These are phyloP conservation scores for Neoscelio sp. DNA, from an alignment of 2,888 invertebrate genomes.

Conservation along the genomic window DNA sequence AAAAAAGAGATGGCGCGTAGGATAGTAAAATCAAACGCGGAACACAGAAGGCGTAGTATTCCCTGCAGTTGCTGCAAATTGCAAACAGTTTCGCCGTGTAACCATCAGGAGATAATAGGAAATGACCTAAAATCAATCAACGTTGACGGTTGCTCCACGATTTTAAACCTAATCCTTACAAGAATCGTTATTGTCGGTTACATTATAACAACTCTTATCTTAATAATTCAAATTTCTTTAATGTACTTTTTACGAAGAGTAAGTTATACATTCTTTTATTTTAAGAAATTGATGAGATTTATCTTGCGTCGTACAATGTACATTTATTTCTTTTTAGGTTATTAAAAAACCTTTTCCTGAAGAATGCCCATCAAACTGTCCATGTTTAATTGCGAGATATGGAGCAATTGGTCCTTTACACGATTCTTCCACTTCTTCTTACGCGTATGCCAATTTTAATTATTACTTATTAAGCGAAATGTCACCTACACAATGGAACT, in stretches of 20 bases:
- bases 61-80: constrained; percentile 79
- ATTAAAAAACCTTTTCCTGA: constrained; percentile 42
- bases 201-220: constrained; percentile 74
- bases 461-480: no score
- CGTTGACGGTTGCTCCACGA: constrained; percentile 73
- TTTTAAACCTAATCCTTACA: constrained; percentile 72
- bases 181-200: constrained; percentile 77
- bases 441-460: constrained; percentile 29
- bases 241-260: constrained; percentile 73
- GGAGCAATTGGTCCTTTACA: constrained; percentile 40
- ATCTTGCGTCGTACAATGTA: no score
- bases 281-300: no score
- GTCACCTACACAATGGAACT: no score
- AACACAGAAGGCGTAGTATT: constrained; percentile 70
- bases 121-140: constrained; percentile 74
- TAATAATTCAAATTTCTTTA: constrained; percentile 74
- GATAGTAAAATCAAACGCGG: constrained; percentile 68
- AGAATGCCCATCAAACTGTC: constrained; percentile 56
- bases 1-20: background rate
- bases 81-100: constrained; percentile 71
- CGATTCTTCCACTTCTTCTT: constrained; percentile 12
- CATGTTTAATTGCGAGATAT: constrained; percentile 53
- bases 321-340: constrained; percentile 41
- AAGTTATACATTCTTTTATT: constrained; percentile 2
- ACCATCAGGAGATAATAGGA: constrained; percentile 72